A percentile compares a stretch with the other conserved stretches of the same genome.
These are phyloP conservation scores for Anseranas semipalmata DNA, from an alignment of 2,113 vertebrate genomes.

Conservation along the genomic window DNA sequence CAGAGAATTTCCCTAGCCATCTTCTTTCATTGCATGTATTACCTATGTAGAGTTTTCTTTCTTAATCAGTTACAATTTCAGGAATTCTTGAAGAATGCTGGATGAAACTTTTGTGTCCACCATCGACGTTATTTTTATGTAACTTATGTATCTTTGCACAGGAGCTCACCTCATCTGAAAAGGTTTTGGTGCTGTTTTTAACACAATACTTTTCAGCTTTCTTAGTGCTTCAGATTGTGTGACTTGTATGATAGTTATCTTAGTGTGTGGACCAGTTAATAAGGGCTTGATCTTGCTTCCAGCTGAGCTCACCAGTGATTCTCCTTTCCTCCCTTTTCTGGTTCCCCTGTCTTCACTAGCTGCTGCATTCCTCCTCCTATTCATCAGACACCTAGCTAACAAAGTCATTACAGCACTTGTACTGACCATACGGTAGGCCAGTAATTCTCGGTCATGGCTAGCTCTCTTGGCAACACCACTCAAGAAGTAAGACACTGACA, in stretches of 20 bases:
- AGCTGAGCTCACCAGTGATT: background rate
- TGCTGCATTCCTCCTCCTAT: background rate
- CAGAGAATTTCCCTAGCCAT: background rate
- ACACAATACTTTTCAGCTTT: background rate
- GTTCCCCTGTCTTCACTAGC: background rate
- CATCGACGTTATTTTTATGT: background rate
- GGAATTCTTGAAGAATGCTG: background rate
- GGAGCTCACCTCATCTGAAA: background rate
- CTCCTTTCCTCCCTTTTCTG: background rate
- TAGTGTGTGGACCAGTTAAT: background rate
- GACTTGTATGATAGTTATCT: background rate
- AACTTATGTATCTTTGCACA: background rate
- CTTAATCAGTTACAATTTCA: background rate
- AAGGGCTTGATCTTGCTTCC: background rate
- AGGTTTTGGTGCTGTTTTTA: background rate
- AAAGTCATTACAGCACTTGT: background rate
- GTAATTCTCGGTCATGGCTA: background rate
- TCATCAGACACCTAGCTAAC: background rate
- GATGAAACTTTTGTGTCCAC: background rate
- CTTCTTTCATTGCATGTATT: background rate
- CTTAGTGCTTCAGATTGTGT: background rate
- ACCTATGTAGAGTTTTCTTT: background rate
- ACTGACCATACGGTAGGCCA: rapidly evolving
- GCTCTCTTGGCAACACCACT: background rate
- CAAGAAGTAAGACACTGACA: background rate